Conservation (phyloP, 1,140 invertebrate species). For the Tigriopus japonicus region DNA sequence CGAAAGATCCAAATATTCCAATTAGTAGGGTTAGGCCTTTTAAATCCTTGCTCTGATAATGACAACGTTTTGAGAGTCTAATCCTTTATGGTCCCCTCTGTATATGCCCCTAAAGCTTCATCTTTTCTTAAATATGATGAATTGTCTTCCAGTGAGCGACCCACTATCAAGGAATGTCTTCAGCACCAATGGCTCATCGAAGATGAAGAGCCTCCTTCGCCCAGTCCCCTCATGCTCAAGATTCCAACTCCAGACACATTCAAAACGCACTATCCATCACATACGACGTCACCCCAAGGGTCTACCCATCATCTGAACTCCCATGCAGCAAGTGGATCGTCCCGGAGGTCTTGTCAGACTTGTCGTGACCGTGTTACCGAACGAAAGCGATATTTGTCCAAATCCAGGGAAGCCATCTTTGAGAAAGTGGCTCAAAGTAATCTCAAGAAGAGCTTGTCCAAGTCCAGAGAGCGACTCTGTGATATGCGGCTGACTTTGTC, state of each 20-base stretch:
- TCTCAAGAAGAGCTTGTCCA: slow-evolving; percentile 22
- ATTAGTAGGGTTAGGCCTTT: no score
- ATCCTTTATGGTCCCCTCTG: no score
- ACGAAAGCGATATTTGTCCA: slow-evolving; percentile 28
- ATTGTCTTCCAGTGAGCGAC: slow-evolving; percentile 27
- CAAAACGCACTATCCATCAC: no score
- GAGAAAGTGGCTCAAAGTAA: slow-evolving; percentile 32
- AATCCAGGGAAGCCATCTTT: slow-evolving; percentile 35
- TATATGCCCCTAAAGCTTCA: no score
- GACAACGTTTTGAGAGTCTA: no score
- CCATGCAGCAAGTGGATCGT: background rate
- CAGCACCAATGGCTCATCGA: slow-evolving; percentile 37
- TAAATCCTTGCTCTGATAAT: no score
- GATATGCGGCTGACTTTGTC: slow-evolving; percentile 20
- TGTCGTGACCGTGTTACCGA: slow-evolving; percentile 6
- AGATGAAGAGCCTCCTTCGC: slow-evolving; percentile 2
- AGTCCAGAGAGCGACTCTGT: slow-evolving; percentile 28
- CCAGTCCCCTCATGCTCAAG: slow-evolving; percentile 3
- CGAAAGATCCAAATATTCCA: no score
- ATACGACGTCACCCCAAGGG: no score
- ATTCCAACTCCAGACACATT: background rate
- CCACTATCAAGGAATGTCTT: slow-evolving; percentile 36
- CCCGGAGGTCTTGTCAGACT: slow-evolving; percentile 3
- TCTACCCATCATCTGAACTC: no score
- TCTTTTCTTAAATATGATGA: no score